phyloP scores from a whole-genome alignment of 2,113 vertebrate species.

The Panurus biarmicus region DNA sequence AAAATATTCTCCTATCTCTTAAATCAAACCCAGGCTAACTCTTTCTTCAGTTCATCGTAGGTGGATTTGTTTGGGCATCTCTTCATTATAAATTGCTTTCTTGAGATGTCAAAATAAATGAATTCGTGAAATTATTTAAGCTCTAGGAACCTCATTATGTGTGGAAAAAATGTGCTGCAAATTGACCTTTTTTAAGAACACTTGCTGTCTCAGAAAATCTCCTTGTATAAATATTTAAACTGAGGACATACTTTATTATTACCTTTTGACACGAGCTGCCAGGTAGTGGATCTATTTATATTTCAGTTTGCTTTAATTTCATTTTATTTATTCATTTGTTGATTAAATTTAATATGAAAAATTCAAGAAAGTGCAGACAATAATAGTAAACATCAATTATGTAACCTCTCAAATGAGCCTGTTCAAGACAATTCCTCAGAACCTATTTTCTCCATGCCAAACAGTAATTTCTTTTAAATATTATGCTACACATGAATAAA shows the following conservation, averaged over 20 bases:
- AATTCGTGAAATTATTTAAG: conserved; percentile 1
- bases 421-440: neutral
- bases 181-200: neutral
- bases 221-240: conserved; percentile 35
- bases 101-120: conserved; percentile 2
- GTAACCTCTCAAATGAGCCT: neutral
- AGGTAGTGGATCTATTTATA: neutral
- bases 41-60: neutral
- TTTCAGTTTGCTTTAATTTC: neutral
- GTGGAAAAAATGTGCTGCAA: neutral
- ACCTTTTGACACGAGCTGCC: neutral
- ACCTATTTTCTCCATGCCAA: neutral
- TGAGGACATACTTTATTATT: neutral
- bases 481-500: neutral
- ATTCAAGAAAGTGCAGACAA: neutral
- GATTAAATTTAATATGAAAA: conserved; percentile 8
- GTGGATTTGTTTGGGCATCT: neutral
- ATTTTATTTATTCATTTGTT: neutral
- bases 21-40: neutral
- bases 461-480: neutral
- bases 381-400: conserved; percentile 20
- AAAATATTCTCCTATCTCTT: neutral
- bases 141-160: neutral
- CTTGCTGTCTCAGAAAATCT: neutral
- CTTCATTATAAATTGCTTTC: neutral